Percentiles rank a stretch among this genome's conserved stretches.
phyloP scores from a whole-genome alignment of 2,888 invertebrate genomes.

The Cerceris rybyensis region DNA sequence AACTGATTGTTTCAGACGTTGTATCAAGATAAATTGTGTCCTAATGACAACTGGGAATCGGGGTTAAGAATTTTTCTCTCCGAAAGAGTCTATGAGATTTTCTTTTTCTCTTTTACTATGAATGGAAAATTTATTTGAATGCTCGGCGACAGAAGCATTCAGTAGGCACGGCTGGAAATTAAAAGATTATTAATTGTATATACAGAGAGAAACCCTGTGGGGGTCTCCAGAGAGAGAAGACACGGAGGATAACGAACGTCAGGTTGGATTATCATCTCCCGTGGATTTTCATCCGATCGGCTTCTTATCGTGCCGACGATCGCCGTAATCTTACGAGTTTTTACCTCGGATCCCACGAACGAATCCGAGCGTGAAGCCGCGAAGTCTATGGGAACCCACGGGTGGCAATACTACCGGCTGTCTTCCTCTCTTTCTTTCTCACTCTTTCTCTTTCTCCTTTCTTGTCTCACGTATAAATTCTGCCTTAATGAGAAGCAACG shows the following conservation, averaged over 20 bases:
- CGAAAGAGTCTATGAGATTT: constrained; percentile 4
- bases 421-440: constrained; percentile 8
- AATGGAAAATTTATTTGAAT: constrained; percentile 50
- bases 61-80: background rate
- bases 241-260: constrained; percentile 58
- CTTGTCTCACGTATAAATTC: constrained; percentile 35
- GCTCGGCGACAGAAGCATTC: constrained; percentile 48
- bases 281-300: constrained; percentile 57
- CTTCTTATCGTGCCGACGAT: constrained; percentile 60
- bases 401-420: constrained; percentile 49
- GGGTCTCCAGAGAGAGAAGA: constrained; percentile 18
- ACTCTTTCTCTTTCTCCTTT: constrained; percentile 8
- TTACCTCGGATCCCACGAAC: constrained; percentile 45
- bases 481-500: constrained; percentile 56
- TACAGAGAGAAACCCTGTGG: constrained; percentile 44
- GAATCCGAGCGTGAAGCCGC: constrained; percentile 57
- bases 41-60: constrained; percentile 3
- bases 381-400: constrained; percentile 54
- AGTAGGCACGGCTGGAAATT: constrained; percentile 51
- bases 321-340: constrained; percentile 56
- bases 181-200: constrained; percentile 63
- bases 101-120: background rate
- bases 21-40: background rate
- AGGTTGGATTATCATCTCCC: constrained; percentile 56
- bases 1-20: background rate